Evolutionary conservation across 2,113 vertebrate genomes (phyloP).

Genomic region (Anseranas semipalmata): DNA sequence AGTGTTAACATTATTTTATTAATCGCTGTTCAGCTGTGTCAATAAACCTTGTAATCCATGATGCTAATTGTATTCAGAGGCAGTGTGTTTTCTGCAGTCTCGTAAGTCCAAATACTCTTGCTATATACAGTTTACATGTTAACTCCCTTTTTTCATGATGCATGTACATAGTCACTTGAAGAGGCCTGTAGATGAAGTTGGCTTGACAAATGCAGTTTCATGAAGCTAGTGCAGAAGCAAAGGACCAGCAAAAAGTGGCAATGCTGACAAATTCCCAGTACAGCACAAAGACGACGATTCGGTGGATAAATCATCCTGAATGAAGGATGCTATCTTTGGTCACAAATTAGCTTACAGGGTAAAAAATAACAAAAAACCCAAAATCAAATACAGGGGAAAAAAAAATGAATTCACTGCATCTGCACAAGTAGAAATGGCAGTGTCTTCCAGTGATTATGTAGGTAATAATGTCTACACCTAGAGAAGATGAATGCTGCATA

Average conservation of each 20-base stretch:
- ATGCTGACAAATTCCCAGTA: conserved; percentile 33
- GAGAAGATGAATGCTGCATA: conserved; percentile 15
- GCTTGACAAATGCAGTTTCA: conserved; percentile 12
- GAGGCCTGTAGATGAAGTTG: conserved; percentile 80
- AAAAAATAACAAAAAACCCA: conserved; percentile 43
- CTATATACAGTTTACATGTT: conserved; percentile 76
- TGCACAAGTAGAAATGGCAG: conserved; percentile 56
- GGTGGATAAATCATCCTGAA: conserved; percentile 71
- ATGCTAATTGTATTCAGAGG: conserved; percentile 68
- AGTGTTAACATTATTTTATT: background rate
- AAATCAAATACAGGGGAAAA: background rate
- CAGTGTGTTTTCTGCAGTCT: conserved; percentile 74
- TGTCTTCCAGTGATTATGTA: conserved; percentile 42
- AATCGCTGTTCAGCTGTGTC: conserved; percentile 16
- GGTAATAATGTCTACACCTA: background rate
- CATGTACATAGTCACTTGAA: conserved; percentile 75
- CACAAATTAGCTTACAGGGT: conserved; percentile 85
- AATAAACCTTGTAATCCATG: conserved; percentile 41
- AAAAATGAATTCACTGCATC: conserved; percentile 58
- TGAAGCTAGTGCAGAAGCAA: conserved; percentile 63
- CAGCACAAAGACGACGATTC: conserved; percentile 61
- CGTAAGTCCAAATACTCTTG: conserved; percentile 67
- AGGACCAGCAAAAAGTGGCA: conserved; percentile 43
- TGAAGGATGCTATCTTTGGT: conserved; percentile 91
- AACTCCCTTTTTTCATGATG: conserved; percentile 19